Base-by-base conservation (phyloP, 2,888 invertebrate genomes). In the Oscheius onirici region DNA sequence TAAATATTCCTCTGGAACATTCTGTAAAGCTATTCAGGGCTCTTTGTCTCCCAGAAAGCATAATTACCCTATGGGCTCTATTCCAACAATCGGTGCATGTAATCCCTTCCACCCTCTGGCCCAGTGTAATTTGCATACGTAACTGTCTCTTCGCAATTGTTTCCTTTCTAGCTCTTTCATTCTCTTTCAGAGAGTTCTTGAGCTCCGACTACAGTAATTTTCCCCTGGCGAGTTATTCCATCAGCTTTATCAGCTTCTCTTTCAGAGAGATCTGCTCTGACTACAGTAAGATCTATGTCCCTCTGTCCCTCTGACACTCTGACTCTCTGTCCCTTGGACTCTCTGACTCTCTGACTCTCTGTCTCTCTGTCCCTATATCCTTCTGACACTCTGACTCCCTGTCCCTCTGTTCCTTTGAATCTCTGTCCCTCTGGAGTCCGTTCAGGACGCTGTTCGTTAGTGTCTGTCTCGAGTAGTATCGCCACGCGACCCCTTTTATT, bases 381-480 rank as follows among this genome's bases (percentile, higher is more conserved):
- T 13, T 55, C 24, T 26, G 11, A 3, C 26, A 24, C 28, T 34
- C 17, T n/a, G 24, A 22, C 46, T 61, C 46, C 1, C 24, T 63
- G 17, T 63, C 34, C 46, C 11, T 61, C 15, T 61, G 20, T 46
- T 61, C 60, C n/a, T n/a, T n/a, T n/a, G n/a, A n/a, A 10, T n/a
- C 13, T 17, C 46, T 46, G 17, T 46, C 46, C 3, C n/a, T n/a
- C n/a, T 10, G 17, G 17, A 22, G 17, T 22, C 10, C 22, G 49
- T 49, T 49, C 49, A 22, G 49, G 49, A 40, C n/a, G 49, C n/a
- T 49, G 63, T 63, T 63, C 63, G 63, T 63, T 63, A 63, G 63
- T 49, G 26, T n/a, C n/a, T n/a, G n/a, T 20, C 63, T 63, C 49
- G 24, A 46, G 63, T 63, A 63, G 63, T 63, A 26, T 46, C 63